Percentiles rank a stretch among this genome's conserved stretches.
These are phyloP conservation scores for Myiotriccus ornatus DNA, from an alignment of 2,797 vertebrate genomes.

Conservation along the genomic window DNA sequence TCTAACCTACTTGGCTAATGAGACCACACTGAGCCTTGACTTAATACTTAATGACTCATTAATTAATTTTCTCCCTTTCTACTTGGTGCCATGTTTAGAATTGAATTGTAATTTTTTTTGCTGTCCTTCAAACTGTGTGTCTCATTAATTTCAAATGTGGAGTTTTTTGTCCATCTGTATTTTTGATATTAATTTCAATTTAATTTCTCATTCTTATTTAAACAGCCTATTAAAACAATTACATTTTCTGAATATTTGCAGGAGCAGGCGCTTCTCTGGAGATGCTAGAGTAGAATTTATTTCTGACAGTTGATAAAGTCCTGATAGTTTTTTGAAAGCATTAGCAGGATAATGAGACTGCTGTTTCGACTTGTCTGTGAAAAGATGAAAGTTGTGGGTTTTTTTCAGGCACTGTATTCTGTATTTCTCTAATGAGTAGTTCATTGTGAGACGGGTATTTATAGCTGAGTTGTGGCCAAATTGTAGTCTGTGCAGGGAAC, in stretches of 20 bases:
- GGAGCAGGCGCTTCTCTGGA: not conserved
- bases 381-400: not conserved
- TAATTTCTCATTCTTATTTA: not conserved
- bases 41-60: not conserved
- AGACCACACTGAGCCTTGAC: not conserved
- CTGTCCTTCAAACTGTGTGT: not conserved
- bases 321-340: not conserved
- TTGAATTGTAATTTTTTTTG: not conserved
- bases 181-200: not conserved
- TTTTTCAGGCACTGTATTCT: not conserved
- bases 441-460: not conserved
- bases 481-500: not conserved
- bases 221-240: not conserved
- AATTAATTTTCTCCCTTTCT: constrained; percentile 15
- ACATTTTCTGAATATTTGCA: not conserved
- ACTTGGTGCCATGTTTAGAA: not conserved
- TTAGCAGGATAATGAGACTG: not conserved
- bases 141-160: not conserved
- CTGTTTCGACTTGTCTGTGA: not conserved
- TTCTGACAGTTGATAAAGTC: not conserved
- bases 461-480: not conserved
- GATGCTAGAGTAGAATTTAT: not conserved
- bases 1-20: constrained; percentile 26
- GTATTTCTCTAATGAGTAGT: constrained; percentile 11
- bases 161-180: rapidly evolving